Percentiles rank a stretch among this genome's conserved stretches.
These are phyloP conservation scores for Holothuria glaberrima DNA, from an alignment of 35 echinoderm and acorn worm species.

Conservation along the genomic window DNA sequence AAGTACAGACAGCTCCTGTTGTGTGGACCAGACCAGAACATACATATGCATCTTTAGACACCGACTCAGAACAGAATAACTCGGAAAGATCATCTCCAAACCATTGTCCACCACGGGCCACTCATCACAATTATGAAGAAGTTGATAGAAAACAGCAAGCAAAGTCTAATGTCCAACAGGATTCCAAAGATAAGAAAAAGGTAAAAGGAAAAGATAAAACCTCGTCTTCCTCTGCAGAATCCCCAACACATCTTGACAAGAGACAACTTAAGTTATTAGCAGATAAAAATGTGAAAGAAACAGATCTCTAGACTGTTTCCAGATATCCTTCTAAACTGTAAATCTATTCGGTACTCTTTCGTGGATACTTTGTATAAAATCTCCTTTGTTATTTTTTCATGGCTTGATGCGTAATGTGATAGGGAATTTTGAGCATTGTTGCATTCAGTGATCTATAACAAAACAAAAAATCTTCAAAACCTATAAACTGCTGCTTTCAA, in stretches of 20 bases:
- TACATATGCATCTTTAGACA: conserved; percentile 37
- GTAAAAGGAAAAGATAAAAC: conserved; percentile 26
- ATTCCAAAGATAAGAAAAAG: conserved; percentile 17
- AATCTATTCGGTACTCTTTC: too few species aligned
- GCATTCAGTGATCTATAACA: too few species aligned
- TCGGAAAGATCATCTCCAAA: not conserved
- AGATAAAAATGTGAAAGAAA: conserved; percentile 29
- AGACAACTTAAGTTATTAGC: conserved; percentile 23
- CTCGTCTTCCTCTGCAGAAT: not conserved
- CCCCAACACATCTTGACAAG: conserved; percentile 29
- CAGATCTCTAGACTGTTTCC: not conserved
- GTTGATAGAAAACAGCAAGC: not conserved
- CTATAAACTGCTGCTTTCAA: too few species aligned
- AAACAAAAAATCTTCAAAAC: too few species aligned
- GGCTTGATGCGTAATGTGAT: too few species aligned
- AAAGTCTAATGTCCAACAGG: not conserved
- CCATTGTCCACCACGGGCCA: too few species aligned
- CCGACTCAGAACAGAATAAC: not conserved
- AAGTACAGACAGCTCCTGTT: not conserved
- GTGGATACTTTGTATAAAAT: too few species aligned
- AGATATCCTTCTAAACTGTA: too few species aligned
- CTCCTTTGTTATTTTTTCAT: too few species aligned
- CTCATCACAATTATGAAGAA: conserved; percentile 34
- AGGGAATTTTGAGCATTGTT: too few species aligned
- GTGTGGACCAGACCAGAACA: conserved; percentile 37